These are phyloP conservation scores for Carollia perspicillata DNA, from an alignment of 2,113 vertebrate species.

Conservation along the genomic window DNA sequence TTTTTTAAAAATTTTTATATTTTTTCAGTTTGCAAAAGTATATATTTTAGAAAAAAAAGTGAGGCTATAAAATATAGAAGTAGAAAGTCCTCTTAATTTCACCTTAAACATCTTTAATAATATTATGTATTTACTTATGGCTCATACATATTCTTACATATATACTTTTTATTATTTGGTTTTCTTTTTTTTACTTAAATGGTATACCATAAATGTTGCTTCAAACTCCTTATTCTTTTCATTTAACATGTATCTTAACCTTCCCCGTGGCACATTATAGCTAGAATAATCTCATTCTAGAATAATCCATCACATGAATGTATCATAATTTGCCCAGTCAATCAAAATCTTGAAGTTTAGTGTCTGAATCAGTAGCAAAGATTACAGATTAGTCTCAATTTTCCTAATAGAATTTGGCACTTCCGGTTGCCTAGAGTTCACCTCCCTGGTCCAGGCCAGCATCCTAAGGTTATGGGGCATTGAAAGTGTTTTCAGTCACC, in stretches of 20 bases:
- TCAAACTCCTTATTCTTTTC: background rate
- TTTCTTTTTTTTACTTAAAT: background rate
- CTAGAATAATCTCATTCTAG: background rate
- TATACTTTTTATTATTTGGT: background rate
- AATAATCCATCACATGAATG: background rate
- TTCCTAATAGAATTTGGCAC: background rate
- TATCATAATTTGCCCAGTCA: background rate
- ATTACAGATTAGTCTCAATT: background rate
- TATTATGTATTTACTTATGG: background rate
- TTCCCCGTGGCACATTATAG: background rate
- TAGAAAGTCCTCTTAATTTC: background rate
- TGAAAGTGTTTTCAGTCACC: background rate
- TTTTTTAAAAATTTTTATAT: background rate
- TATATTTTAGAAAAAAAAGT: background rate
- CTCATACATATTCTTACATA: background rate
- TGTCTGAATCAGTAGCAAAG: background rate
- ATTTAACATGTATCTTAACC: background rate
- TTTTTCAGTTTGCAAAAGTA: background rate
- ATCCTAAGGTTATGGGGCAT: background rate
- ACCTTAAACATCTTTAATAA: background rate
- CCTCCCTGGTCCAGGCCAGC: accelerated
- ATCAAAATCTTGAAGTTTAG: background rate
- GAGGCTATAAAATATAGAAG: background rate
- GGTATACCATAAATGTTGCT: background rate
- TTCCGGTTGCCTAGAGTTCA: background rate